These are phyloP conservation scores for Crepidodera aurea DNA, from an alignment of 2,888 invertebrate genomes.

Conservation along the genomic window DNA sequence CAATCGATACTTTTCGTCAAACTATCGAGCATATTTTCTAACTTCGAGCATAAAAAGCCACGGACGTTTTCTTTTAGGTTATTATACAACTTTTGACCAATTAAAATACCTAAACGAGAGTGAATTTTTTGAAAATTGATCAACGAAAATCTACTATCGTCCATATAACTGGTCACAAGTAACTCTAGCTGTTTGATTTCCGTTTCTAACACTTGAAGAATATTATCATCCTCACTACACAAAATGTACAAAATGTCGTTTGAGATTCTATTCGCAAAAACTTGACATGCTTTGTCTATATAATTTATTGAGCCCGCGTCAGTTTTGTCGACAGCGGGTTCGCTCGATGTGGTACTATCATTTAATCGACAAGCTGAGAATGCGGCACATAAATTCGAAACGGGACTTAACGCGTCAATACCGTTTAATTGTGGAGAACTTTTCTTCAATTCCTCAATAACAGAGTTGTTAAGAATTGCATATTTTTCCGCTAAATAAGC, in stretches of 20 bases:
- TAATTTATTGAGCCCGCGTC: constrained; percentile 62
- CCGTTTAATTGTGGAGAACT: constrained; percentile 29
- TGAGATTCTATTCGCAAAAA: constrained; percentile 75
- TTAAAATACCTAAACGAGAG: constrained; percentile 70
- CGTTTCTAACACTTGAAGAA: constrained; percentile 68
- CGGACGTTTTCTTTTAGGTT: constrained; percentile 54
- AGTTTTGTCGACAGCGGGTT: constrained; percentile 8
- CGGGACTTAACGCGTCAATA: constrained; percentile 62
- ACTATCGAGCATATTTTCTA: constrained; percentile 48
- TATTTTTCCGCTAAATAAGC: constrained; percentile 62
- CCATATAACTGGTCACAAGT: constrained; percentile 73
- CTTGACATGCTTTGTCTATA: constrained; percentile 69
- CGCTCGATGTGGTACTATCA: constrained; percentile 51
- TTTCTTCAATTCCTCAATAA: constrained; percentile 35
- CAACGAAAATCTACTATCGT: constrained; percentile 69
- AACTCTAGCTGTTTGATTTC: constrained; percentile 75
- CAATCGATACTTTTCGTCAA: constrained; percentile 59
- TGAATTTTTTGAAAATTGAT: constrained; percentile 73
- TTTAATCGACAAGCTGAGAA: constrained; percentile 66
- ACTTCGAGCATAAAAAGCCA: constrained; percentile 34
- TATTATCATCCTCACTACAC: constrained; percentile 56
- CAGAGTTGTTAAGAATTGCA: constrained; percentile 28
- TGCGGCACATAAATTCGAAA: constrained; percentile 68
- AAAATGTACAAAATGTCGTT: constrained; percentile 66
- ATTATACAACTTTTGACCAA: constrained; percentile 65